Conservation (phyloP, 2,113 vertebrate genomes). For the Noturus placidus region DNA sequence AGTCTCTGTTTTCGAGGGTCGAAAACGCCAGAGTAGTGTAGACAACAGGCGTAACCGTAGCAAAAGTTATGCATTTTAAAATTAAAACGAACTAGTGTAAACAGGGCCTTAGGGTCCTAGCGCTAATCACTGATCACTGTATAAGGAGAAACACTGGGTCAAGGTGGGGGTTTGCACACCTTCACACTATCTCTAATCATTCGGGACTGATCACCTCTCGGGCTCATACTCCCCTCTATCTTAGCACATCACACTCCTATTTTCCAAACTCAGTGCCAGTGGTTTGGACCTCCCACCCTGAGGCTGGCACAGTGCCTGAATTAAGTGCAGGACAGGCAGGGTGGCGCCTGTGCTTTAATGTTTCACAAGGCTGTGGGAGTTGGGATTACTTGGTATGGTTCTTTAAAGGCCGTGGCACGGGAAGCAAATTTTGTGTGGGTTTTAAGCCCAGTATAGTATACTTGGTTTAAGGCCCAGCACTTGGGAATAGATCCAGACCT, state of each 20-base stretch:
- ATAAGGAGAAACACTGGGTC: conserved; percentile 1
- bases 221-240: conserved; percentile 59
- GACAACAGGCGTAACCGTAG: too few relatives aligned
- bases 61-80: too few relatives aligned
- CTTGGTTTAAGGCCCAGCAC: conserved; percentile 54
- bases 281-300: conserved; percentile 64
- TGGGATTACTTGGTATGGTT: conserved; percentile 72
- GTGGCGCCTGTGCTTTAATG: conserved; percentile 79
- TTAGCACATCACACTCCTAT: conserved; percentile 36
- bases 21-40: too few relatives aligned
- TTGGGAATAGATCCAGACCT: conserved; percentile 44
- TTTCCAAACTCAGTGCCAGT: conserved; percentile 67
- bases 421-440: conserved; percentile 66
- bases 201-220: conserved; percentile 65
- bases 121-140: background rate
- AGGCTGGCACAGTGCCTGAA: conserved; percentile 73
- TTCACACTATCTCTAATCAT: conserved; percentile 81
- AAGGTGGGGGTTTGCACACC: conserved; percentile 57
- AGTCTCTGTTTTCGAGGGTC: too few relatives aligned
- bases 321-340: conserved; percentile 71
- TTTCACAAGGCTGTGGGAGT: conserved; percentile 77
- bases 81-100: too few relatives aligned
- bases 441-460: conserved; percentile 56
- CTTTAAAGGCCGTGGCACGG: conserved; percentile 71
- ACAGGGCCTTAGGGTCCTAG: background rate